Evolutionary conservation across 2,113 vertebrate genomes (phyloP).

Genomic region (Bujurquina vittata): DNA sequence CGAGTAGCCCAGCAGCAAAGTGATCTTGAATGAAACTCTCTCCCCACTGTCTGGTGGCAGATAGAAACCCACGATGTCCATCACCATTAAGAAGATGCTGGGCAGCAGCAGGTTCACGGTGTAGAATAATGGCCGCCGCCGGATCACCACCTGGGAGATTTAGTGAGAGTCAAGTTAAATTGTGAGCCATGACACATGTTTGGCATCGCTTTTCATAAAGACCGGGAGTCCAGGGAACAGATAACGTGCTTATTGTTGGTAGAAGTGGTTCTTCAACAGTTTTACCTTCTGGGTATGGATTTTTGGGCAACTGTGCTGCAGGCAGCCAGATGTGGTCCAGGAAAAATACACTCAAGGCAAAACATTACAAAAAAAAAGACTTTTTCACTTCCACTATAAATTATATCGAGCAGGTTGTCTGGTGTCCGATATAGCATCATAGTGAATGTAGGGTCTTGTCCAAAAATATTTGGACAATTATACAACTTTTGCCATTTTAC

Average conservation of each 20-base stretch:
- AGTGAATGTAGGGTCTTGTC: neutral
- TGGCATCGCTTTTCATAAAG: neutral
- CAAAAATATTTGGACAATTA: neutral
- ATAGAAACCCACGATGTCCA: conserved; percentile 97
- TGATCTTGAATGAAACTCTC: conserved; percentile 98
- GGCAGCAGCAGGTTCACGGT: conserved; percentile 92
- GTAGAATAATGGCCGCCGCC: conserved; percentile 94
- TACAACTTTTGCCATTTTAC: neutral
- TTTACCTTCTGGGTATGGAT: neutral
- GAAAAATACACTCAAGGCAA: neutral
- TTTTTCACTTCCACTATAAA: neutral
- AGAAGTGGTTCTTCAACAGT: neutral
- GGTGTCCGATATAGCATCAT: neutral
- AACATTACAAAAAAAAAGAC: neutral
- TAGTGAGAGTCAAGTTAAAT: neutral
- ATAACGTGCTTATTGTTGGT: neutral
- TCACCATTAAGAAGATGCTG: conserved; percentile 96
- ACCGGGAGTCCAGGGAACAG: neutral
- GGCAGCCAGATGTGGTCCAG: neutral
- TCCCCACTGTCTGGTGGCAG: conserved; percentile 96
- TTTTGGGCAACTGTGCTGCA: neutral
- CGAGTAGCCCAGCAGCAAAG: conserved; percentile 94
- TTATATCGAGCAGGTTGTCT: neutral
- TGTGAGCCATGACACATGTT: neutral
- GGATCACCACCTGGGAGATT: conserved; percentile 89